Evolutionary conservation across 2,888 invertebrate genomes (phyloP), one percentile per base, ranked within the genome.

Genomic region (Catonia carolina): DNA sequence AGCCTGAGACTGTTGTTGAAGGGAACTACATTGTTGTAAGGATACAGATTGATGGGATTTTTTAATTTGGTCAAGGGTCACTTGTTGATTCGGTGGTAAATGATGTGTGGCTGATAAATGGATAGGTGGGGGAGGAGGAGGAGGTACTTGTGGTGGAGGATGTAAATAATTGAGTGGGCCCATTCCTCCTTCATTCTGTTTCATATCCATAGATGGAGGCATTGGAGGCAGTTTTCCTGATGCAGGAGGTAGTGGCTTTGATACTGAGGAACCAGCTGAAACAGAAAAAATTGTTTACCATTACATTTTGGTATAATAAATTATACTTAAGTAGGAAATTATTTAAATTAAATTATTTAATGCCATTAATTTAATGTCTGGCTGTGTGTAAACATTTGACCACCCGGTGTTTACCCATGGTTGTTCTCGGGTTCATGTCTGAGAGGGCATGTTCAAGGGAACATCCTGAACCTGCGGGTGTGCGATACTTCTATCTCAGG

Each of bases 1-100:
- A 6, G 48, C 23, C 14, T 57, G 58, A 7, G 50, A 61, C 10
- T 41, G 50, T 22, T 51, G 56, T 18, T 42, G 53, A 35, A 73
- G 73, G 12, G 78, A 78, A 61, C 78, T 79, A 58, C 78, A 74
- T 64, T 80, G 80, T 60, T 77, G 76, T 8, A 45, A n/a, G 14
- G 56, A 27, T 10, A 52, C 23, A 1, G 55, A 47, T 2, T 47
- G 31, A 22, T 62, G 60, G 10, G 55, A 55, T 49, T 62, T 62
- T 48, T 63, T 63, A 33, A 63, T 53, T 49, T 61, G 60, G n/a
- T 63, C 63, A 54, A 61, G 39, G 47, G 45, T 22, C 10, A 22
- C 45, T 20, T 45, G 45, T 14, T 22, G 22, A 5, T 22, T 45
- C 22, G 45, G 45, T 17, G 55, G 45, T 31, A 58, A 35, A 51